These are phyloP conservation scores for Stomorhina lunata DNA, from an alignment of 2,888 invertebrate genomes.

Conservation along the genomic window DNA sequence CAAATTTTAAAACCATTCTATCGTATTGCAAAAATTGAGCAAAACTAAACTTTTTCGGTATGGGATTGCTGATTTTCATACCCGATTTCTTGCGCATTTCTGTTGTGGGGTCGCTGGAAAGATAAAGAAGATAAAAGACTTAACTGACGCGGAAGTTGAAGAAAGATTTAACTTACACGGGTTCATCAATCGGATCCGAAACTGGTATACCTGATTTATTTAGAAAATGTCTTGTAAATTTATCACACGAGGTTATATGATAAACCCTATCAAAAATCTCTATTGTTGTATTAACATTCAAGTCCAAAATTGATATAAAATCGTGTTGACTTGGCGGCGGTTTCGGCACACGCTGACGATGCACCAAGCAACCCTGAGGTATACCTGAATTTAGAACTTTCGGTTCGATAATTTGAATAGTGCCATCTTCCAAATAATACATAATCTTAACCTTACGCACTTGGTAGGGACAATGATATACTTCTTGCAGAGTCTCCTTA, in stretches of 20 bases:
- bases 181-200: conserved; percentile 84
- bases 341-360: conserved; percentile 90
- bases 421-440: conserved; percentile 94
- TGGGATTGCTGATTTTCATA: conserved; percentile 67
- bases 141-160: too few species aligned
- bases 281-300: conserved; percentile 91
- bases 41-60: conserved; percentile 83
- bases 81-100: conserved; percentile 78
- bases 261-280: conserved; percentile 90
- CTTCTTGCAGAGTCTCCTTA: conserved; percentile 85
- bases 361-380: conserved; percentile 90
- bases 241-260: conserved; percentile 91
- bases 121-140: neutral
- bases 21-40: conserved; percentile 92
- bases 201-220: conserved; percentile 92
- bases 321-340: conserved; percentile 87
- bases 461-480: conserved; percentile 83
- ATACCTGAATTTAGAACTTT: conserved; percentile 91
- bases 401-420: conserved; percentile 92
- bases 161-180: conserved; percentile 78
- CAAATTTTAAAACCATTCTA: conserved; percentile 87
- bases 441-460: conserved; percentile 90
- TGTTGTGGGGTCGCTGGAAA: conserved; percentile 80
- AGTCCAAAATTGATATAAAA: conserved; percentile 91
- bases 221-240: conserved; percentile 91